Conservation (phyloP, 2,797 vertebrate species). For the Halcyon badia region DNA sequence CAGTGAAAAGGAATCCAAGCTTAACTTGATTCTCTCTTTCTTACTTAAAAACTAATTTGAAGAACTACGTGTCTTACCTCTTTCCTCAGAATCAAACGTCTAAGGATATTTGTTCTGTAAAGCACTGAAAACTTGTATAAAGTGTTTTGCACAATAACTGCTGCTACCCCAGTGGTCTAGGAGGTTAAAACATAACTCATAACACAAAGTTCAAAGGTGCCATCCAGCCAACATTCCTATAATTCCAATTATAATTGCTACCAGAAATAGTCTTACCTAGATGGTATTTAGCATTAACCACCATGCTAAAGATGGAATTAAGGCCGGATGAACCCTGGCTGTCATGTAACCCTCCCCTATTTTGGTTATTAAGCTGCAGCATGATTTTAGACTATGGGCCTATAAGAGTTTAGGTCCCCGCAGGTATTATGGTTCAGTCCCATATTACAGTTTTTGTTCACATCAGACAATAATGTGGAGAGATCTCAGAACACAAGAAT, state of each 20-base stretch:
- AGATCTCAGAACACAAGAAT: fast-evolving
- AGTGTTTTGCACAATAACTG: neutral
- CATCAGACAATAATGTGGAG: neutral
- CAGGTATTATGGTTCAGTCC: neutral
- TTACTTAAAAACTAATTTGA: neutral
- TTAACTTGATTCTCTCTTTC: neutral
- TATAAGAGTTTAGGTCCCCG: neutral
- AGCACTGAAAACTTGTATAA: neutral
- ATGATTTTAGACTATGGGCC: neutral
- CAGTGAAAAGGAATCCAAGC: neutral
- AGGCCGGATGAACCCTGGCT: neutral
- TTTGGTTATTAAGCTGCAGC: neutral
- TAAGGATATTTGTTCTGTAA: neutral
- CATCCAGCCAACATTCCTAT: neutral
- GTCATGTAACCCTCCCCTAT: neutral
- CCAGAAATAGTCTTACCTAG: conserved; percentile 3
- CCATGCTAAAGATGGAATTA: neutral
- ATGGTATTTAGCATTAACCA: neutral
- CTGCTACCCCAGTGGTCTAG: neutral
- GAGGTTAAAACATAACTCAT: neutral
- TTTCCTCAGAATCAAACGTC: neutral
- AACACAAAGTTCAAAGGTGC: neutral
- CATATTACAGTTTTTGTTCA: neutral
- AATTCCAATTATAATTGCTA: conserved; percentile 31
- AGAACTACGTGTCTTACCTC: neutral